Evolutionary conservation across 2,888 invertebrate genomes (phyloP), one percentile per base, ranked within the genome.

Genomic region (Serripes groenlandicus): DNA sequence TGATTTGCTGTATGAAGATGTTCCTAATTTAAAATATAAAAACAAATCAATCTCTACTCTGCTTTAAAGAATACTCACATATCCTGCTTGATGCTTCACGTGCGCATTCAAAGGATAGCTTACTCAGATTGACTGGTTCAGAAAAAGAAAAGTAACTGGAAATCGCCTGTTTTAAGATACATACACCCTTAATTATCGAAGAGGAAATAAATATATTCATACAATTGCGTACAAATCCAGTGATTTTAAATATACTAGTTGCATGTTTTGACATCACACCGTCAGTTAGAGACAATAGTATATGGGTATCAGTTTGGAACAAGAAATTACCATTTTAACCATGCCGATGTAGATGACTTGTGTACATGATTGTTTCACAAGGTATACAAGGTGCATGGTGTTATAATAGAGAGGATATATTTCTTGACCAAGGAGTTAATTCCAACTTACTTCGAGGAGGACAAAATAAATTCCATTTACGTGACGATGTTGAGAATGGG

Each of bases 401-500:
- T 76, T 2, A 62, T 56, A 28, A 11, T 77, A 32, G 70, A 62
- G 32, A 30, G 30, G 7, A 42, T 32, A 28, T 35, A 34, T 28
- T 28, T 64, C 4, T 62, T 64, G 4, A 1, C 0, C 9, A 15
- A 21, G n/a, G 32, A 70, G 28, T 11, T 23, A 4, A 28, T 77
- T 1, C n/a, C 37, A 7, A 64, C 42, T 7, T 71, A 54, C 35
- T 0, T 28, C 3, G 21, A 49, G 15, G 64, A 34, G 9, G 71
- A 77, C 15, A 64, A 32, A 5, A 23, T 1, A 64, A 72, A 64
- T 72, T 64, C 66, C 7, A 11, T 21, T 42, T 78, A 2, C 23
- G 77, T 23, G 77, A 72, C 66, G 49, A 28, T 3, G 11, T 78
- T 21, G 72, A 78, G 42, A 71, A 62, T 35, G 64, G 35, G 7